Base-by-base conservation (phyloP, 2,113 vertebrate genomes). In the Proteles cristata region DNA sequence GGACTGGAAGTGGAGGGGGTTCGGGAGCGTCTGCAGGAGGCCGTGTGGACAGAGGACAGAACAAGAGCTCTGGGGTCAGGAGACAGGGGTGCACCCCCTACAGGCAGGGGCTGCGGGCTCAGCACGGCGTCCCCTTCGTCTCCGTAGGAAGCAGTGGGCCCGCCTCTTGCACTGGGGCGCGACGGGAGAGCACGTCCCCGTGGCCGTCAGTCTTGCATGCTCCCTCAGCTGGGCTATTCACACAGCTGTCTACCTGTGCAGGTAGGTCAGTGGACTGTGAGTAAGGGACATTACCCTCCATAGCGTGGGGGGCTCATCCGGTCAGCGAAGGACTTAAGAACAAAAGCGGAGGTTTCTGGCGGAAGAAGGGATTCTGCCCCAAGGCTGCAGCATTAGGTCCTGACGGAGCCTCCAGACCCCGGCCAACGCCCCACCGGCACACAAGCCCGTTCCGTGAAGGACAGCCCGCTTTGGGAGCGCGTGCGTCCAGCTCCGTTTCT, bases 111-210 rank as follows among this genome's bases (percentile, higher is more conserved):
- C 11, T 33, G 12, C 14, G 17, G 26, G 0, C 53, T 39, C 39
- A 39, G 39, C 39, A 39, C 39, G 39, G 39, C 39, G 39, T 39
- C 39, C 39, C 39, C 39, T 39, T 39, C 39, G 39, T 39, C 39
- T 39, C 39, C 39, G 39, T 39, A 39, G 39, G 39, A 39, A 39
- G 39, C 39, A 39, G 39, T 3, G 17, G 26, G 0, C 53, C 35
- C 0, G n/a, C 35, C n/a, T 31, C 16, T 3, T 15, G 26, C 0
- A 1, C 1, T 12, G 5, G 63, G 39, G 16, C 17, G 7, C 17
- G 45, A 7, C 23, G 50, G 12, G 11, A 39, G 5, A 4, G 26
- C 5, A 88, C 1, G 66, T 35, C 25, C 58, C 19, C 4, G 39
- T 23, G 39, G 21, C 9, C 4, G 61, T 23, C 28, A 12, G 26